Evolutionary conservation across 2,797 vertebrate genomes (phyloP).

Genomic region (Rhabdomys pumilio): DNA sequence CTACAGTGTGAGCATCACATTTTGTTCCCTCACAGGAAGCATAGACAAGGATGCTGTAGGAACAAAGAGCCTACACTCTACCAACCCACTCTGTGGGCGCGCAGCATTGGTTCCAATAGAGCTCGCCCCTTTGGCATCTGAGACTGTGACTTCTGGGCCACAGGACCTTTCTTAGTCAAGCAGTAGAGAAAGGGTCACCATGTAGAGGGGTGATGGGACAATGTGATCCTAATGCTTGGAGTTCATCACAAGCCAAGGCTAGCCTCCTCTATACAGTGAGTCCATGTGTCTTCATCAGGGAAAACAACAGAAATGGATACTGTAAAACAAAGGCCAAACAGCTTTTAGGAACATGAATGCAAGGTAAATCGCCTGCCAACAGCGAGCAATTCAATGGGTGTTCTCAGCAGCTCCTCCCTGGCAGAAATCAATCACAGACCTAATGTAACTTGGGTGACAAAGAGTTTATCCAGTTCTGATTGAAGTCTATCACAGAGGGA

Average conservation of each 20-base stretch:
- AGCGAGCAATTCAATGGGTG: too few species aligned
- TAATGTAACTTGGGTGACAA: background rate
- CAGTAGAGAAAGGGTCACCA: background rate
- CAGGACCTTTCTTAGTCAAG: background rate
- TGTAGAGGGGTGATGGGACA: background rate
- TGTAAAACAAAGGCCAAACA: background rate
- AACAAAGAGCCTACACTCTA: background rate
- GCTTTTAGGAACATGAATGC: background rate
- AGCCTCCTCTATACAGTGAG: background rate
- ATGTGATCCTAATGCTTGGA: background rate
- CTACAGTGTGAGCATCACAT: background rate
- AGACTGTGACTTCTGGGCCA: background rate
- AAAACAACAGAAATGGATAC: background rate
- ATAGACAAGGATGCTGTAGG: background rate
- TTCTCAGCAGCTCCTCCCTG: background rate
- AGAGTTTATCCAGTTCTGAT: background rate
- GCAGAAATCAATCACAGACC: background rate
- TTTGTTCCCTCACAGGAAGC: background rate
- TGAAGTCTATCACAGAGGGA: background rate
- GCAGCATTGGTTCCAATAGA: background rate
- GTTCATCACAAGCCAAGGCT: background rate
- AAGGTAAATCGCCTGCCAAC: background rate
- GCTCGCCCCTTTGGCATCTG: background rate
- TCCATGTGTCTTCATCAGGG: background rate
- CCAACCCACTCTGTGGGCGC: background rate